Conservation (phyloP, 1,140 invertebrate species). For the Saxidomus purpurata region DNA sequence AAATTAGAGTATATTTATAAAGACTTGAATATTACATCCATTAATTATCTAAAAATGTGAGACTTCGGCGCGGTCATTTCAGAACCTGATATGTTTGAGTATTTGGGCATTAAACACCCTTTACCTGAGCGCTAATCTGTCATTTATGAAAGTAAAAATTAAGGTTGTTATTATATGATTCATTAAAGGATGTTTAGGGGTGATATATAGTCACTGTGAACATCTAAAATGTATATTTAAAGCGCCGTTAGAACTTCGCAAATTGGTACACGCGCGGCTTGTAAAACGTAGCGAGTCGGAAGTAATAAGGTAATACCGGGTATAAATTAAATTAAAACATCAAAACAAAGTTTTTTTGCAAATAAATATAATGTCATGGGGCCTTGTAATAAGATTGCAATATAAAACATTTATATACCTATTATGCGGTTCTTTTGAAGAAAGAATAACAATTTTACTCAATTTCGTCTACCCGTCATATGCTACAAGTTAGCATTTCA, state of each 20-base stretch:
- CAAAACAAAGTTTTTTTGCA: not conserved
- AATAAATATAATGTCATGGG: not conserved
- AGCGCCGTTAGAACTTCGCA: not conserved
- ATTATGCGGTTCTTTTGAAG: slow-evolving; percentile 30
- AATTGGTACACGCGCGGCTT: slow-evolving; percentile 24
- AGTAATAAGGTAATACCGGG: slow-evolving; percentile 1
- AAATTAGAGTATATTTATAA: slow-evolving; percentile 51
- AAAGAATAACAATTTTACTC: not conserved
- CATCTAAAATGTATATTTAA: slow-evolving; percentile 15
- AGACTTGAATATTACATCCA: slow-evolving; percentile 12
- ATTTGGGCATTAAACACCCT: not conserved
- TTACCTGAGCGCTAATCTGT: slow-evolving; percentile 1
- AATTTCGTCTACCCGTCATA: no score
- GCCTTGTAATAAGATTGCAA: slow-evolving; percentile 10
- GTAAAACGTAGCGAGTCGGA: not conserved
- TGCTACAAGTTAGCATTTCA: no score
- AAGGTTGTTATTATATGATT: not conserved
- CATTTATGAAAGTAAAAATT: slow-evolving; percentile 43
- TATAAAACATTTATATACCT: not conserved
- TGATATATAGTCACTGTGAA: not conserved
- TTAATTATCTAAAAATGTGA: slow-evolving; percentile 50
- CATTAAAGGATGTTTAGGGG: slow-evolving; percentile 10
- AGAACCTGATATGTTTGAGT: slow-evolving; percentile 20
- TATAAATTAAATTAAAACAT: slow-evolving; percentile 39
- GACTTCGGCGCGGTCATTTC: not conserved